Conservation (phyloP, 2,113 vertebrate species). For the Orientallactaga bullata region DNA sequence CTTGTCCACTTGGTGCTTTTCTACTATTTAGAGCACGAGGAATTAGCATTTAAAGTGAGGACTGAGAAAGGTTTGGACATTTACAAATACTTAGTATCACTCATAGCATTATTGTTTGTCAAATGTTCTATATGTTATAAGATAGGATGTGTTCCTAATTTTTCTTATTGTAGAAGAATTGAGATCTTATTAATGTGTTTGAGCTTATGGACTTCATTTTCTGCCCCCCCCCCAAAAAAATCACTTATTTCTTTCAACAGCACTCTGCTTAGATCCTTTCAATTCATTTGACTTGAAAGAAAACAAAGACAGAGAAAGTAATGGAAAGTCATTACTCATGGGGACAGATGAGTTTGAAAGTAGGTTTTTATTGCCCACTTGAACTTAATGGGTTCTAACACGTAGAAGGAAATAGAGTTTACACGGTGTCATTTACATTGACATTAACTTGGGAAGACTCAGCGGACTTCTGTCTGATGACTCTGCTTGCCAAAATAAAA, state of each 20-base stretch:
- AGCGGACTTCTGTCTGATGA: constrained; percentile 26
- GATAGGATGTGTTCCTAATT: not conserved
- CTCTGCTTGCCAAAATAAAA: constrained; percentile 70
- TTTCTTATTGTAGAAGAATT: not conserved
- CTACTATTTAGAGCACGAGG: not conserved
- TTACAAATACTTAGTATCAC: not conserved
- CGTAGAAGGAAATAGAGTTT: constrained; percentile 73
- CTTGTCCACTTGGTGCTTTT: not conserved
- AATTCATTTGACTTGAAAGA: constrained; percentile 59
- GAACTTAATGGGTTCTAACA: constrained; percentile 75
- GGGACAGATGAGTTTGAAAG: constrained; percentile 69
- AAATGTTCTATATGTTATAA: not conserved
- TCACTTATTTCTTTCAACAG: not conserved
- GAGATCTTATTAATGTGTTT: not conserved
- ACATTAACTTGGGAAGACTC: constrained; percentile 71
- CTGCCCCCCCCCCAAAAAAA: constrained; percentile 21
- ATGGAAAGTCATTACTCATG: constrained; percentile 67
- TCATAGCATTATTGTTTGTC: not conserved
- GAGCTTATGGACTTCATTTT: constrained; percentile 28
- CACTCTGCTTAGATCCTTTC: constrained; percentile 46
- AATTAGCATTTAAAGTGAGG: not conserved
- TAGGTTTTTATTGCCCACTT: constrained; percentile 78
- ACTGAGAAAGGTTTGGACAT: not conserved
- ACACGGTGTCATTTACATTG: constrained; percentile 67
- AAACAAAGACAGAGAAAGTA: not conserved